Evolutionary conservation across 1,140 invertebrate species (phyloP).

Genomic region (Drosophila aff.): DNA sequence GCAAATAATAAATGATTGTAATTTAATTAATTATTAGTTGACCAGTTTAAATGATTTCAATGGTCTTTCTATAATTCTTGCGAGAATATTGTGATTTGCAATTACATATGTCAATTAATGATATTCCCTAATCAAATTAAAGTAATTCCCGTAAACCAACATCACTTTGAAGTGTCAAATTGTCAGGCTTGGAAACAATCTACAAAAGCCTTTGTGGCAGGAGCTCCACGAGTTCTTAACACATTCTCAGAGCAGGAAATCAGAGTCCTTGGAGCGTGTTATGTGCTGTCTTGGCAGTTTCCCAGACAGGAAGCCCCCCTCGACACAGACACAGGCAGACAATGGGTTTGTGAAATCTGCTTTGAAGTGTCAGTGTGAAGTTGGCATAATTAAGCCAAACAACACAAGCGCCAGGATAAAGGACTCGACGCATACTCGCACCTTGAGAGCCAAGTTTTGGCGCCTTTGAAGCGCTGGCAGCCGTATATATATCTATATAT

Average conservation of each 20-base stretch:
- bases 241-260: not conserved
- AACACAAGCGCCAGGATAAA: conserved; percentile 31
- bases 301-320: conserved; percentile 33
- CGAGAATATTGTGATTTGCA: not conserved
- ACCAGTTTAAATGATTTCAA: not conserved
- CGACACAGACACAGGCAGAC: conserved; percentile 11
- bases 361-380: conserved; percentile 84
- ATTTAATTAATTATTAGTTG: too few species aligned
- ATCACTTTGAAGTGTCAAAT: conserved; percentile 38
- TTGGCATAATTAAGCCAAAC: conserved; percentile 78
- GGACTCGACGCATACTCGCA: conserved; percentile 43
- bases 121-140: not conserved
- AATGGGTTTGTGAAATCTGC: conserved; percentile 57
- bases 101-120: not conserved
- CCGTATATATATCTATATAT: not conserved
- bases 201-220: conserved; percentile 9
- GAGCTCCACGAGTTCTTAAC: not conserved
- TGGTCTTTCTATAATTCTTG: too few species aligned
- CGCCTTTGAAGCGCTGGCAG: conserved; percentile 52
- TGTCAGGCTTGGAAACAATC: conserved; percentile 21
- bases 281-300: conserved; percentile 48
- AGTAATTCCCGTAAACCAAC: not conserved
- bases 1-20: too few species aligned
- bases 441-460: conserved; percentile 77
- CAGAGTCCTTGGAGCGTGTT: conserved; percentile 23